Conservation (phyloP, 1,140 invertebrate genomes). For the Scylla paramamosain region DNA sequence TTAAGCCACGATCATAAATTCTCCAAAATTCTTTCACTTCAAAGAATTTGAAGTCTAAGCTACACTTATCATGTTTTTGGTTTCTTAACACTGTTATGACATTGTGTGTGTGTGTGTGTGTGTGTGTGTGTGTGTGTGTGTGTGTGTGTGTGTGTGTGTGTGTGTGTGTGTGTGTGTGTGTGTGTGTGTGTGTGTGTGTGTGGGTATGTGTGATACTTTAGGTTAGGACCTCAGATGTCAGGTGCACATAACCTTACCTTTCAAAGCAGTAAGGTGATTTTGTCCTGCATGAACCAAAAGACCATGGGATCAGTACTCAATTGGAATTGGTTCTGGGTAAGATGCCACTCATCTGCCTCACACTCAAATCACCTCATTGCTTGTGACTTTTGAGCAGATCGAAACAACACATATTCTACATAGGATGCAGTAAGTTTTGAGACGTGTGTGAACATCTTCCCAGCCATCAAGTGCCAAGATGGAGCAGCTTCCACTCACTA, state of each 20-base stretch:
- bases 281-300: too few relatives aligned
- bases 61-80: too few relatives aligned
- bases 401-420: conserved; percentile 16
- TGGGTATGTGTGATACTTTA: too few relatives aligned
- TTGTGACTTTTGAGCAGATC: conserved; percentile 6
- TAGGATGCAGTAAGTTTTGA: not conserved
- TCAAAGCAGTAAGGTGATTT: too few relatives aligned
- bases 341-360: not conserved
- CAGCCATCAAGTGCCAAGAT: not conserved
- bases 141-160: not conserved
- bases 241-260: too few relatives aligned
- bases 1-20: too few relatives aligned
- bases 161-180: not conserved
- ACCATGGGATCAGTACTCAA: too few relatives aligned
- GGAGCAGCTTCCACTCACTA: not conserved
- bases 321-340: not conserved
- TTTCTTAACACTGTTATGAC: too few relatives aligned
- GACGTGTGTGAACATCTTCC: not conserved
- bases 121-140: conserved; percentile 22
- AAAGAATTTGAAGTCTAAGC: too few relatives aligned
- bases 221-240: too few relatives aligned
- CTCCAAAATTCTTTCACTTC: too few relatives aligned
- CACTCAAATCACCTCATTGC: not conserved
- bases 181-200: conserved; percentile 9
- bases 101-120: not conserved